Percentiles rank a stretch among this genome's conserved stretches.
Conservation (phyloP, 2,888 invertebrate genomes). For the Holacanthella duospinosa region DNA sequence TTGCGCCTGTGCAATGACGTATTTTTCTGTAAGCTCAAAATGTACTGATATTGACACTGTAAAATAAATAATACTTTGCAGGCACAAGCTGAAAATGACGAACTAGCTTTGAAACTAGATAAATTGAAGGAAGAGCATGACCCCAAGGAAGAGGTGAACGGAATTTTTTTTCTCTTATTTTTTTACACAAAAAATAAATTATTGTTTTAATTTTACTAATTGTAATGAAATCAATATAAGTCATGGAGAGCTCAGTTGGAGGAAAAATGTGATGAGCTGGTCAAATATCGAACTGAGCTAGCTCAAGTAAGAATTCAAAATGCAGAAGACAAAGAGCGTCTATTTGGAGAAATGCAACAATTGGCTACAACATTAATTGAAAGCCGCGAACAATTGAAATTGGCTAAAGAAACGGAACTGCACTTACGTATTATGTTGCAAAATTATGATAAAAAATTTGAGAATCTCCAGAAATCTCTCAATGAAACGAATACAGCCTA, state of each 20-base stretch:
- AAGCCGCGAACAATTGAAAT: conserved; percentile 29
- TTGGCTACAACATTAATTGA: conserved; percentile 28
- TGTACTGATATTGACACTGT: neutral
- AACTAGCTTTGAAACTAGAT: neutral
- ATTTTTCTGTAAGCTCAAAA: neutral
- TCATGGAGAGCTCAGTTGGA: conserved; percentile 10
- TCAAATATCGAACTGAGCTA: conserved; percentile 25
- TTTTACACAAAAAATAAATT: neutral
- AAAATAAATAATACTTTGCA: conserved; percentile 3
- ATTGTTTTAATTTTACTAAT: neutral
- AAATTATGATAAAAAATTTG: conserved; percentile 34
- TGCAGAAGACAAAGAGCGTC: conserved; percentile 28
- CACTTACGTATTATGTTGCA: conserved; percentile 25
- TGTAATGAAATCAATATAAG: neutral
- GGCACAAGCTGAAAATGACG: neutral
- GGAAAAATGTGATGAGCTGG: conserved; percentile 23
- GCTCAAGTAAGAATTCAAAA: conserved; percentile 24
- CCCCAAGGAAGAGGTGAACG: conserved; percentile 11
- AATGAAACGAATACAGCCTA: conserved; percentile 32
- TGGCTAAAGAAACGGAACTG: conserved; percentile 32
- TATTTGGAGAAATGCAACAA: conserved; percentile 33
- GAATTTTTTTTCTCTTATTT: neutral
- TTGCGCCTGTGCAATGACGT: neutral
- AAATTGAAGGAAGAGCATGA: neutral
- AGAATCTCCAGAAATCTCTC: conserved; percentile 25